phyloP scores from a whole-genome alignment of 2,888 invertebrate species.

The Dolichopus griseipennis region DNA sequence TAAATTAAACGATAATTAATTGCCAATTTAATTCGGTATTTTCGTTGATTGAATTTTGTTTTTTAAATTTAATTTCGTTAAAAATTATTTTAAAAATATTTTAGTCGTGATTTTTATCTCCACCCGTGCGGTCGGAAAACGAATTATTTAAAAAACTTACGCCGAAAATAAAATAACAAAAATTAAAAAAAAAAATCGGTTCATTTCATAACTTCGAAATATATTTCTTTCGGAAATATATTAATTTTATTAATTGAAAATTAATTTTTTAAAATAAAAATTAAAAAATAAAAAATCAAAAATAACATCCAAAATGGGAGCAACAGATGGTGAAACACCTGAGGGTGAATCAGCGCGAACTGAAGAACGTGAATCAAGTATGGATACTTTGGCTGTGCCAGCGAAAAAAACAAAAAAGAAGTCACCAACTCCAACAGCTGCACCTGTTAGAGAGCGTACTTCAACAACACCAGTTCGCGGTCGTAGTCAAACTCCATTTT shows the following conservation, averaged over 20 bases:
- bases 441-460: constrained; percentile 38
- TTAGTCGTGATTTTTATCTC: constrained; percentile 43
- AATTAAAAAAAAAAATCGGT: constrained; percentile 7
- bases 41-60: neutral
- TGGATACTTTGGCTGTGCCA: constrained; percentile 38
- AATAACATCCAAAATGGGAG: constrained; percentile 33
- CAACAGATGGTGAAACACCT: constrained; percentile 39
- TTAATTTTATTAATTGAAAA: neutral
- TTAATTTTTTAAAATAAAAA: constrained; percentile 9
- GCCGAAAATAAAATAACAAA: constrained; percentile 27
- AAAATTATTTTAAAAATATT: constrained; percentile 25
- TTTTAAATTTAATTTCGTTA: constrained; percentile 5
- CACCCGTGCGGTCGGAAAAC: constrained; percentile 41
- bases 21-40: neutral
- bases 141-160: constrained; percentile 26
- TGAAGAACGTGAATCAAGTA: constrained; percentile 34
- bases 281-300: neutral
- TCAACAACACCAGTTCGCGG: constrained; percentile 41
- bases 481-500: constrained; percentile 41
- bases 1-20: neutral
- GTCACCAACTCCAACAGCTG: constrained; percentile 40
- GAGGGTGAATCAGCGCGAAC: constrained; percentile 31
- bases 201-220: neutral
- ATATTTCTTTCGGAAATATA: constrained; percentile 1
- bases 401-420: constrained; percentile 39